Evolutionary conservation across 2,888 invertebrate genomes (phyloP), one percentile per base, ranked within the genome.

Genomic region (Heliconius aoede): DNA sequence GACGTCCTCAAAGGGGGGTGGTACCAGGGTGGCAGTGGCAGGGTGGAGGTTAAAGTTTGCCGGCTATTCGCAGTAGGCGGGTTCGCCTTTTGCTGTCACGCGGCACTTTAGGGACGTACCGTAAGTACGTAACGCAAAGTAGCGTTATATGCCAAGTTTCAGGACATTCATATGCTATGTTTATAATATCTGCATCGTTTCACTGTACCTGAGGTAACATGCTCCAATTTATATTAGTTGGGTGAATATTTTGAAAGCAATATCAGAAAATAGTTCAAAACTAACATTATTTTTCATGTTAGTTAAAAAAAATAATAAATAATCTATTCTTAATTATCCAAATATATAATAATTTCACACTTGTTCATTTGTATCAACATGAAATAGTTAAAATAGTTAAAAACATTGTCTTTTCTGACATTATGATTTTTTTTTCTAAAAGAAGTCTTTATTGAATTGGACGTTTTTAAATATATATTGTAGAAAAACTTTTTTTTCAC

Each of bases 1-100:
- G 93, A 93, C 92, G 93, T 91, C 92, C 93, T 92, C 90, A 91
- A 92, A 92, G 93, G 89, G 88, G 91, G 93, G 92, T 89, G 90
- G 90, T 89, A 90, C 91, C 86, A 88, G 90, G 91, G 91, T 85
- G 91, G 90, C 85, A 87, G 84, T 85, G 85, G 86, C 81, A 87
- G 90, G 91, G 90, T 87, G 88, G 90, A 90, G 90, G 91, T 90
- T 86, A 93, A 93, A 94, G 90, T 93, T 94, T 84, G 85, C 83
- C 91, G 88, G 89, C 88, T 88, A 87, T 89, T 87, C 87, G 87
- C 85, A 84, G 88, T 89, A 88, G 90, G 90, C 88, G 89, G 89
- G 86, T 91, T 90, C 93, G 93, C 92, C 93, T 93, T 93, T 93
- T 91, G 93, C 89, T 92, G 93, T 92, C 93, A 90, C 75, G 90